phyloP scores from a whole-genome alignment of 2,113 vertebrate species.

The Coracopsis vasa region DNA sequence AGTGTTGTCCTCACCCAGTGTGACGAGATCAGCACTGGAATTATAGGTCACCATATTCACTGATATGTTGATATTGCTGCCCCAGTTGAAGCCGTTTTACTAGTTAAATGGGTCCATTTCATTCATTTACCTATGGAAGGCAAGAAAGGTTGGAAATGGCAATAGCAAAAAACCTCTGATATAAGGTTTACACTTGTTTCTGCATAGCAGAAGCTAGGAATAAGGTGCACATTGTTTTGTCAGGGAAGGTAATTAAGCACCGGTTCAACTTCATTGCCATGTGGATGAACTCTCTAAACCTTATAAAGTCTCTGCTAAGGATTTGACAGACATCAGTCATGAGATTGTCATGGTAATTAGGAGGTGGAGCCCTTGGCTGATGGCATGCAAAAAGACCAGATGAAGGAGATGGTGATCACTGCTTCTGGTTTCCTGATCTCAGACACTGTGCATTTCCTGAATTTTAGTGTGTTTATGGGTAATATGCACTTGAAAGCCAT shows the following conservation, averaged over 20 bases:
- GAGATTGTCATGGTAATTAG: not conserved
- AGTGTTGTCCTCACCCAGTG: rapidly evolving
- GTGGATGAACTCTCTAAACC: not conserved
- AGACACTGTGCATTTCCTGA: not conserved
- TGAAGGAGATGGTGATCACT: not conserved
- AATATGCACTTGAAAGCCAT: not conserved
- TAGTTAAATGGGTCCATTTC: not conserved
- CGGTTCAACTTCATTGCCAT: not conserved
- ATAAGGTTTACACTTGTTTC: not conserved
- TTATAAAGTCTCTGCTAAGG: not conserved
- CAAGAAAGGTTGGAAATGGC: not conserved
- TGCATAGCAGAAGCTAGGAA: not conserved
- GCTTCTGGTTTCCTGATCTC: not conserved
- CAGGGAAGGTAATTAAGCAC: not conserved
- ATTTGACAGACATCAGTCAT: not conserved
- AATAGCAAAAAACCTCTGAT: not conserved
- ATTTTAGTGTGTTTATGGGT: not conserved
- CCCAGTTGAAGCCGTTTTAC: not conserved
- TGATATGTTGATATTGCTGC: not conserved
- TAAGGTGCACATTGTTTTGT: not conserved
- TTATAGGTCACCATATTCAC: not conserved
- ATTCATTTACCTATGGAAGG: not conserved
- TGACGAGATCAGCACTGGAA: not conserved
- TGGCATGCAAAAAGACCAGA: not conserved
- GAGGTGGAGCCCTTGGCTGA: rapidly evolving